phyloP scores from a whole-genome alignment of 2,888 invertebrate genomes.

The Julus scanicus region DNA sequence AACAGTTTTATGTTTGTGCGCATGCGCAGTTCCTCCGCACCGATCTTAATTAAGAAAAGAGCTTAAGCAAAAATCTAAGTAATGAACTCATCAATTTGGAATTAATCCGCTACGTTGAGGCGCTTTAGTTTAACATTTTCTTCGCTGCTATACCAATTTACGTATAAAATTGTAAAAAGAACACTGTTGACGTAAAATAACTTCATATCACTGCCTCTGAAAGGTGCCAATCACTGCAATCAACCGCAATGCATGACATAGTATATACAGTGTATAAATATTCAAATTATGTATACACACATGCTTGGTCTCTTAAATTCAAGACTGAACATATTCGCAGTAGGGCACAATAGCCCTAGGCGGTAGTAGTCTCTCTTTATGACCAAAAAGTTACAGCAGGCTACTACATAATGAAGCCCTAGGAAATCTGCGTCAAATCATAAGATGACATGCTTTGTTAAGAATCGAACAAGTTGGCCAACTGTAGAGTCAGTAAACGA shows the following conservation, averaged over 20 bases:
- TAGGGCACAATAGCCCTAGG: no score
- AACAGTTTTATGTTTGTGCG: not conserved
- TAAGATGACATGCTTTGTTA: not conserved
- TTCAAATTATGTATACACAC: no score
- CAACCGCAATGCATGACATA: no score
- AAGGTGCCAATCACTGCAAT: not conserved
- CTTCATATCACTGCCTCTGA: not conserved
- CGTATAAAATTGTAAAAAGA: not conserved
- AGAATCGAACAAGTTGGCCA: not conserved
- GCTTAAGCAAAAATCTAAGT: not conserved
- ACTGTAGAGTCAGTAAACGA: not conserved
- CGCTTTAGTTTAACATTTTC: not conserved
- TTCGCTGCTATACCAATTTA: not conserved
- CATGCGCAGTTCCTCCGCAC: not conserved
- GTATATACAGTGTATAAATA: no score
- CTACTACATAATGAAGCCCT: not conserved
- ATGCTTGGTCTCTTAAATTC: no score
- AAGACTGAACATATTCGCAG: no score
- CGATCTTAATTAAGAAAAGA: not conserved
- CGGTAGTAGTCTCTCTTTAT: not conserved
- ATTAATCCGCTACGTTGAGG: not conserved
- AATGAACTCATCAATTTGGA: conserved; percentile 16
- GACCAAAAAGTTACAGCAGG: not conserved
- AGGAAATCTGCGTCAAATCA: not conserved
- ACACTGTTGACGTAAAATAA: not conserved